Base-by-base conservation (phyloP, 2,113 vertebrate genomes). In the Paedocypris sp. region DNA sequence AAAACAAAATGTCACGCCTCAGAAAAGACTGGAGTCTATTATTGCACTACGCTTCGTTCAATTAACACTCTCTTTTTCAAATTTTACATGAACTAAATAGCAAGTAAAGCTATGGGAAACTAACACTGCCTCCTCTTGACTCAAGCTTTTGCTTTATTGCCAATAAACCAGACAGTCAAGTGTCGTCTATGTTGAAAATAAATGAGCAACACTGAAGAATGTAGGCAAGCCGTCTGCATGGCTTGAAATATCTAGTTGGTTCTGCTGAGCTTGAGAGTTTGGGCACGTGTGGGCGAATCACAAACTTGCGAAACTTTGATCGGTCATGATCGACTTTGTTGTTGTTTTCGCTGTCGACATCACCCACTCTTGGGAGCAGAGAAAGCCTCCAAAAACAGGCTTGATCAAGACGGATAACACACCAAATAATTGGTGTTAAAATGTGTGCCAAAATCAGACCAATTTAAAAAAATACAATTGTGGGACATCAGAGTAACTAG, bases 331-430 rank as follows among this genome's bases (percentile, higher is more conserved):
- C 36, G 58, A 29, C 16, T 66, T 43, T 41, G 25, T 18, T n/a
- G n/a, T n/a, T n/a, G n/a, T n/a, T n/a, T n/a, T n/a, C n/a, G n/a
- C n/a, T n/a, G n/a, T n/a, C n/a, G n/a, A n/a, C n/a, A n/a, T n/a
- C n/a, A n/a, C n/a, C 3, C 5, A 33, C 26, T 5, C 20, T 16
- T 41, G 51, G 35, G 35, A 15, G 50, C 15, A 49, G 32, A 25
- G 38, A 54, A 16, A 12, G 39, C 1, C 18, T 39, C 36, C 26
- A 23, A 32, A 46, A 18, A 31, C 29, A 1, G 22, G 18, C 57
- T 19, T 12, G 57, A 54, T 53, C 13, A 39, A 67, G 45, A 47
- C 46, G 25, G 42, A 57, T 62, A 67, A 3, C n/a, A 48, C 10
- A 12, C 12, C 23, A 31, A 52, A 50, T 18, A 33, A 18, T 11